Evolutionary conservation across 2,113 vertebrate genomes (phyloP).

Genomic region (Leucopsar rothschildi): DNA sequence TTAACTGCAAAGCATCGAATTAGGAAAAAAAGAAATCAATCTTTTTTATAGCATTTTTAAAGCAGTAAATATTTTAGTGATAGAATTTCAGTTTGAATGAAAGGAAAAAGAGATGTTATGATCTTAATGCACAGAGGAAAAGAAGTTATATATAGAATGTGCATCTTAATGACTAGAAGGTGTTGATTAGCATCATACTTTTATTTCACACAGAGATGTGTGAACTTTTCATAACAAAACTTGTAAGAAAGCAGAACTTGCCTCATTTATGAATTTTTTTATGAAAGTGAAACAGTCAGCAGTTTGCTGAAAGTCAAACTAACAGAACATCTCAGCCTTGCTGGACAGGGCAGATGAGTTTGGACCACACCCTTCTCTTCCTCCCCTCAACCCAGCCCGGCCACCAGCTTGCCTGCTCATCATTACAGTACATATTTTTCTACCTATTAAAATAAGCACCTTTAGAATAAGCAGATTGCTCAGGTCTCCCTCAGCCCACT

Average conservation of each 20-base stretch:
- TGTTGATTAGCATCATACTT: conserved; percentile 34
- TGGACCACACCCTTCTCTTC: background rate
- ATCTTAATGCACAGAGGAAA: background rate
- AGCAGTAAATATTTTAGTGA: background rate
- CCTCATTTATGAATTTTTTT: background rate
- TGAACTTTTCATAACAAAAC: conserved; percentile 36
- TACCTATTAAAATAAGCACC: background rate
- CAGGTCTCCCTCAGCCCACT: background rate
- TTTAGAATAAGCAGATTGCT: background rate
- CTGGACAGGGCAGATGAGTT: background rate
- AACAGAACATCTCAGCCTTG: background rate
- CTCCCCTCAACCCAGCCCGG: background rate
- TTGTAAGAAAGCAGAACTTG: background rate
- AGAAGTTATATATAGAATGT: background rate
- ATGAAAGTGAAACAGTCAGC: background rate
- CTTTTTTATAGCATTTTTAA: background rate
- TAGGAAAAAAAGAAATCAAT: background rate
- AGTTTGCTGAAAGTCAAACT: background rate
- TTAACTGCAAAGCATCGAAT: background rate
- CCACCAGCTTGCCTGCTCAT: background rate
- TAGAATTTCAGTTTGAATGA: background rate
- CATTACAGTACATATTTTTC: background rate
- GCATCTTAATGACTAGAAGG: background rate
- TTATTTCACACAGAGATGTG: conserved; percentile 37
- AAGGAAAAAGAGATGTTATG: background rate